Percentiles rank a stretch among this genome's conserved stretches.
phyloP scores from a whole-genome alignment of 2,113 vertebrate species.

The Misgurnus anguillicaudatus region DNA sequence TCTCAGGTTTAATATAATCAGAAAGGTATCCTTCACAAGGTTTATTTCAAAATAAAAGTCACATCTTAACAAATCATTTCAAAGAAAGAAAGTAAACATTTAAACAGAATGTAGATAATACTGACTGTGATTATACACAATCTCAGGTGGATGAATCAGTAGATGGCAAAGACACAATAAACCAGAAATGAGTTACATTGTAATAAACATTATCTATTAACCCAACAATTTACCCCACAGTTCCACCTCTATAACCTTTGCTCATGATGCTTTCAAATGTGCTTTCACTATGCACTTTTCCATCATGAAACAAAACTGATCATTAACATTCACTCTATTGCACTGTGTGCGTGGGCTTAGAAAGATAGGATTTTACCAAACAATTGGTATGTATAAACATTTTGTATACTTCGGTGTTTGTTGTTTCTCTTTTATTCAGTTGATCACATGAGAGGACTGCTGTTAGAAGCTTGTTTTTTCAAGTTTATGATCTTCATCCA shows the following conservation, averaged over 20 bases:
- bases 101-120: too few species aligned
- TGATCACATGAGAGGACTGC: constrained; percentile 31
- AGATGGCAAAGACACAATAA: neutral
- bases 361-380: neutral
- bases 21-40: too few species aligned
- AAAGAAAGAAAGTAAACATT: too few species aligned
- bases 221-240: constrained; percentile 49
- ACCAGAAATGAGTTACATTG: neutral
- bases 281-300: neutral
- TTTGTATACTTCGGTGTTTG: neutral
- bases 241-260: constrained; percentile 68
- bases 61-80: too few species aligned
- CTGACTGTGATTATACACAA: neutral
- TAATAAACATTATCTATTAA: constrained; percentile 70
- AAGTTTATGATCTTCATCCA: neutral
- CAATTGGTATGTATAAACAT: constrained; percentile 3
- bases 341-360: neutral
- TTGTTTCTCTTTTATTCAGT: neutral
- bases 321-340: neutral
- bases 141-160: neutral
- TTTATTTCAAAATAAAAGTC: too few species aligned
- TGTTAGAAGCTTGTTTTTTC: neutral
- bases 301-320: constrained; percentile 1
- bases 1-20: too few species aligned
- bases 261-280: constrained; percentile 46